Evolutionary conservation across 2,113 vertebrate genomes (phyloP), one percentile per base, ranked within the genome.

Genomic region (Prolemur simus): DNA sequence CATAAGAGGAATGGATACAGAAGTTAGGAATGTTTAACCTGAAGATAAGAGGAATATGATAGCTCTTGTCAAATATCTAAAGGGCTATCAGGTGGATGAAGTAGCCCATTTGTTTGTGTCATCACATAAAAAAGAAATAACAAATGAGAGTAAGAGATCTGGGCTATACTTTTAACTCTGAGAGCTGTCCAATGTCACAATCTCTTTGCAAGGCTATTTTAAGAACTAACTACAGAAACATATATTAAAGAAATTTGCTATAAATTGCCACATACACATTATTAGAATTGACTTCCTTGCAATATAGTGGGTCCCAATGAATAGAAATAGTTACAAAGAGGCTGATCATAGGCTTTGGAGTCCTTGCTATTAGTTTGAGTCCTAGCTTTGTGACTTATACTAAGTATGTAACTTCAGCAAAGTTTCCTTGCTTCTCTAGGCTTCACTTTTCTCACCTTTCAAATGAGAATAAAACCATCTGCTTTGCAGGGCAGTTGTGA

Each of bases 21-120:
- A 96, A 96, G 29, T 84, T 77, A 92, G 49, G 42, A 92, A 87
- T 68, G 42, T 93, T 94, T 93, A 80, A 84, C 63, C 23, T 49
- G 42, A 89, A 78, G 87, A 18, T 18, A 85, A 71, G 25, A n/a
- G 69, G 23, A 45, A 71, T 17, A n/a, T 20, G 56, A 89, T 15
- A 63, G 54, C 52, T 90, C 63, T 60, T 96, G 39, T 92, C 77
- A 95, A 66, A 32, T 47, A 89, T 60, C 87, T 89, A 71, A 89
- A 81, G 32, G 37, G 10, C 76, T 92, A 82, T 34, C 23, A 17
- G n/a, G 39, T 63, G 27, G 25, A 96, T 27, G 1, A 95, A 52
- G 45, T 1, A 80, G 56, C 29, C 47, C 34, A 92, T 58, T 92
- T 82, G 85, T 49, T 34, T 85, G 25, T 87, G 42, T 20, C 60